Base-by-base conservation (phyloP, 2,113 vertebrate genomes). In the Porphyrio hochstetteri region DNA sequence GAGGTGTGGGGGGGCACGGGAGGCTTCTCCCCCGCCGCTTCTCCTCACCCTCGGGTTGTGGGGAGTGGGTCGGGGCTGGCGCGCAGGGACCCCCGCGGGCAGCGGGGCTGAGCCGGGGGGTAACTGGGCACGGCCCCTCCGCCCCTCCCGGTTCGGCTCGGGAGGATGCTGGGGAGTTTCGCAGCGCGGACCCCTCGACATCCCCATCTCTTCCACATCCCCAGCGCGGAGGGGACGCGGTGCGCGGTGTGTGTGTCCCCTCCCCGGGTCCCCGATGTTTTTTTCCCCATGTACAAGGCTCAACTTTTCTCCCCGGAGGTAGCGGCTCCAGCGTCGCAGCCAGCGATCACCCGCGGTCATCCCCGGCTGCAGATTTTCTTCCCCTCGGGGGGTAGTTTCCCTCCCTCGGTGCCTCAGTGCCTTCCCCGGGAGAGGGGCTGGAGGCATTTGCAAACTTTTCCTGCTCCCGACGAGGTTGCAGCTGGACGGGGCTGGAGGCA, bases 281-380 rank as follows among this genome's bases (percentile, higher is more conserved):
- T 88, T 95, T 80, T n/a, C 68, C 70, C 48, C 33, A 14, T 38
- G 82, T 93, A 10, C 90, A 64, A 74, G 90, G 95, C 94, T 93
- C 92, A 95, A 94, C 87, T 97, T 95, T 97, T 96, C 94, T 96
- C 88, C 88, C n/a, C 88, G 93, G 88, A 92, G 92, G 92, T 29
- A 50, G 63, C 38, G 46, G 86, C 86, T 93, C 70, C 46, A 5
- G 75, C 36, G 61, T 50, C 67, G 67, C 91, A 86, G 91, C 72
- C 71, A 24, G 61, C 82, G 7, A 1, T 8, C 90, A 64, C 52
- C 48, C 71, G 28, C 40, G 40, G 27, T 52, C 52, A 50, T 29
- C 38, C 61, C 10, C 27, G 70, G 75, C 40, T 67, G 83, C 55
- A 56, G 86, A 14, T 82, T 77, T 82, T 70, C 71, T 57, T 40